A percentile compares a stretch with the other conserved stretches of the same genome.
phyloP scores from a whole-genome alignment of 1,140 invertebrate species.

The Leucophenga varia region DNA sequence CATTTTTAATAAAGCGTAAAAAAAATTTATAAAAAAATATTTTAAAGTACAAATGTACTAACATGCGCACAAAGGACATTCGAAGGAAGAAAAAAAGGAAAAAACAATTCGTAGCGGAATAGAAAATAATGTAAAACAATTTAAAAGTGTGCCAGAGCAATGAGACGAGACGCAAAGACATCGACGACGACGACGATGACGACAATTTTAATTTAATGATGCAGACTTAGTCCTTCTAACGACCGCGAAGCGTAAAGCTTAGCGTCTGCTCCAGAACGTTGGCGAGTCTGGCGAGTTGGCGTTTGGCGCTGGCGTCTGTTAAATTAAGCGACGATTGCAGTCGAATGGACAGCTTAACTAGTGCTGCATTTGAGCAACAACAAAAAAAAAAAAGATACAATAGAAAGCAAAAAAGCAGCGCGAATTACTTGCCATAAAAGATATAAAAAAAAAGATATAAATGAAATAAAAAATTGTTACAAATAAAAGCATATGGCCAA shows the following conservation, averaged over 20 bases:
- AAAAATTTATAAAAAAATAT: slow-evolving; percentile 14
- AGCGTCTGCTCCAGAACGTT: too few species aligned
- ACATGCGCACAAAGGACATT: slow-evolving; percentile 23
- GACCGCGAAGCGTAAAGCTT: slow-evolving; percentile 22
- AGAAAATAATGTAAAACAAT: neutral
- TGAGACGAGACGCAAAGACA: slow-evolving; percentile 10
- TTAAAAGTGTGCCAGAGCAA: neutral
- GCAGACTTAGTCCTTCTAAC: slow-evolving; percentile 53
- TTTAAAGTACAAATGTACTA: too few species aligned
- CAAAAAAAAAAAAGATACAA: slow-evolving; percentile 15
- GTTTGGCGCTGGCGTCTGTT: too few species aligned
- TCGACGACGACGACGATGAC: slow-evolving; percentile 22
- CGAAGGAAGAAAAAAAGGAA: slow-evolving; percentile 13
- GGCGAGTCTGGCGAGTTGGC: too few species aligned
- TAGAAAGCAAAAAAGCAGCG: slow-evolving; percentile 22
- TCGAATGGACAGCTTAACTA: neutral
- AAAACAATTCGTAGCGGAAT: too few species aligned
- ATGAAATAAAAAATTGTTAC: slow-evolving; percentile 32
- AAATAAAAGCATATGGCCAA: slow-evolving; percentile 47
- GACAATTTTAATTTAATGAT: slow-evolving; percentile 53
- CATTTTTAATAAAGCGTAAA: slow-evolving; percentile 48
- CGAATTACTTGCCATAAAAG: too few species aligned
- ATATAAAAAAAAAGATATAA: slow-evolving; percentile 36
- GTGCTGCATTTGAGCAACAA: neutral
- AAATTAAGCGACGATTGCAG: slow-evolving; percentile 41